Conservation (phyloP, 2,113 vertebrate genomes). For the Chamaea fasciata region DNA sequence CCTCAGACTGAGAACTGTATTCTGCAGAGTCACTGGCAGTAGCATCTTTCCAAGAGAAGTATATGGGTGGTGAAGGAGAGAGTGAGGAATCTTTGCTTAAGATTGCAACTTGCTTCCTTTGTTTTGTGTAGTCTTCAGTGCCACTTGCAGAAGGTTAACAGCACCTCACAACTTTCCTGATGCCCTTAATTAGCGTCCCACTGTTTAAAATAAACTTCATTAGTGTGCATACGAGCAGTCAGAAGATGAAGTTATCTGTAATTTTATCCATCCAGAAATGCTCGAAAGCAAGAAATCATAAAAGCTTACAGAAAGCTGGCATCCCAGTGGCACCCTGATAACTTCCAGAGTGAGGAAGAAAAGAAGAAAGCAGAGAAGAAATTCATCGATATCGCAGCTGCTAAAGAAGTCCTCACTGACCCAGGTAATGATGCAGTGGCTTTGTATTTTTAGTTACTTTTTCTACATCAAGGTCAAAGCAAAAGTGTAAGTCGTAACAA, state of each 20-base stretch:
- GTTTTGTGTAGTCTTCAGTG: background rate
- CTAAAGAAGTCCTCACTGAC: conserved; percentile 97
- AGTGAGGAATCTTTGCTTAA: background rate
- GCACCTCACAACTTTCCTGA: background rate
- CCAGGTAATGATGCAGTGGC: conserved; percentile 76
- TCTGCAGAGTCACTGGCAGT: background rate
- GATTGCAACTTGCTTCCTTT: background rate
- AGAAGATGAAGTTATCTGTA: background rate
- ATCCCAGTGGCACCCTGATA: conserved; percentile 97
- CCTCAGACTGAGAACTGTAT: background rate
- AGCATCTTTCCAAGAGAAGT: background rate
- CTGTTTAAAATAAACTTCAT: background rate
- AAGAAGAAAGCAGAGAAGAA: conserved; percentile 97
- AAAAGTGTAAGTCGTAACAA: background rate
- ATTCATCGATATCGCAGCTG: conserved; percentile 97
- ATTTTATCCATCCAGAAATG: conserved; percentile 75
- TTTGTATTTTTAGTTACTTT: background rate
- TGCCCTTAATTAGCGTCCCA: background rate
- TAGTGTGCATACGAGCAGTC: background rate
- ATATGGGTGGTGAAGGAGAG: background rate
- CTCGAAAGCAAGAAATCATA: conserved; percentile 96
- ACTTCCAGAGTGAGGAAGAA: conserved; percentile 91
- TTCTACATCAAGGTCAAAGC: background rate
- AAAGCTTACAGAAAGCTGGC: conserved; percentile 96
- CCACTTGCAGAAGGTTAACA: background rate